Base-by-base conservation (phyloP, 1,140 invertebrate species). In the Teleopsis dalmanni region DNA sequence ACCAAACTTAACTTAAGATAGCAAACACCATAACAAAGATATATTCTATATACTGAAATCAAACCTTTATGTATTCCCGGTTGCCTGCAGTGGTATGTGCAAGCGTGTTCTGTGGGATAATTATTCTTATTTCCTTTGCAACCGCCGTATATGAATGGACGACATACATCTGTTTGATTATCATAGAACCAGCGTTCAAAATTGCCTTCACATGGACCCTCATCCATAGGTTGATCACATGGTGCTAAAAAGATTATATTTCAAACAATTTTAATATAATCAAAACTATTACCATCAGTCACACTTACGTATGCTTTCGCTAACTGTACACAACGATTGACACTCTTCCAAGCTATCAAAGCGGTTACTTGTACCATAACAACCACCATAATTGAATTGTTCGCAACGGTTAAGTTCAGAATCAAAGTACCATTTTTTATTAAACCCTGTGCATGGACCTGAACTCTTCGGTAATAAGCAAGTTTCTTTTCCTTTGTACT, bases 91-190 rank as follows among this genome's bases (percentile, higher is more conserved):
- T 81, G 79, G 59, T 85, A 81, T 55, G 78, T 76, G 60, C 93
- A 96, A 37, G 89, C 84, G 47, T 81, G 76, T 60, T 91, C 83
- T 0, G 85, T 84, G 5, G 77, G 74, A 73, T 94, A 95, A 54
- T 91, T 85, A 72, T 96, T 97, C 48, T 78, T 73, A 72, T 94
- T 96, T 23, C 85, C 88, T 65, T 87, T 88, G 73, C 93, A 96
- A 18, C 93, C 93, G 14, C 91, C 90, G 72, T 92, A 96, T 3
- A 59, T 74, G 73, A 96, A 95, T 57, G 79, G 72, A 56, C 82
- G 75, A 65, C 92, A 95, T 27, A 73, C 73, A 53, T 78, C 75
- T 18, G 76, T 71, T 50, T 82, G 76, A 54, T 82, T 78, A 62
- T 94, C 83, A 71, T 79, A 97, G 71, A 80, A 83, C 87, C 87